A percentile compares a stretch with the other conserved stretches of the same genome.
Conservation (phyloP, 2,888 invertebrate genomes). For the Eupithecia vulgata region DNA sequence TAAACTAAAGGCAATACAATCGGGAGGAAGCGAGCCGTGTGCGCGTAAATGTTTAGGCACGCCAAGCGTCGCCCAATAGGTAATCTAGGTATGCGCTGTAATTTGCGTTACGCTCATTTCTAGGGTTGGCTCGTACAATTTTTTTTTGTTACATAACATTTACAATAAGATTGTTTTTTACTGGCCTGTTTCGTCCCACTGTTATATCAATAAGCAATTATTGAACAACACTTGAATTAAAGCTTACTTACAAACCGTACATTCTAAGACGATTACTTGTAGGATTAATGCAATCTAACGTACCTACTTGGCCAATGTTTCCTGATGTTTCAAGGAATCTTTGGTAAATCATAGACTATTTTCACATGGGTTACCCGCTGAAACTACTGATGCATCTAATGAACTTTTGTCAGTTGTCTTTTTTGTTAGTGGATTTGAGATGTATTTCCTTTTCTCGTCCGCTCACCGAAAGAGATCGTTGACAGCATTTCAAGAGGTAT, state of each 20-base stretch:
- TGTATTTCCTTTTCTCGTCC: not conserved
- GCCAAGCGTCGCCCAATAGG: constrained; percentile 52
- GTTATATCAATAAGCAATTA: not conserved
- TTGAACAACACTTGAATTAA: not conserved
- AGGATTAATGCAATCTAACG: not conserved
- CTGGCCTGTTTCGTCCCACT: not conserved
- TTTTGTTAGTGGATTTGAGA: too few species aligned
- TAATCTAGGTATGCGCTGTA: constrained; percentile 36
- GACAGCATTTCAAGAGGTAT: not conserved
- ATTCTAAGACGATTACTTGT: not conserved
- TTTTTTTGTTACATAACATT: too few species aligned
- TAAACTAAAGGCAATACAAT: constrained; percentile 49
- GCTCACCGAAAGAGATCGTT: not conserved
- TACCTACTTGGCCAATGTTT: not conserved
- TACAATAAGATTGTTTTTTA: not conserved
- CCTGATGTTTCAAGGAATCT: not conserved
- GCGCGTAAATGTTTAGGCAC: constrained; percentile 63
- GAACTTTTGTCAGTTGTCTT: not conserved
- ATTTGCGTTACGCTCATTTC: constrained; percentile 29
- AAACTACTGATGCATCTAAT: not conserved
- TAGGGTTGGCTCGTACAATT: constrained; percentile 31
- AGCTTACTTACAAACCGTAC: not conserved
- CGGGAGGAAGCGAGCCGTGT: constrained; percentile 64
- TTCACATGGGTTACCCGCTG: not conserved
- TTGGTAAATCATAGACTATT: not conserved